Conservation (phyloP, 1,140 invertebrate species). For the Neodiprion virginianus region DNA sequence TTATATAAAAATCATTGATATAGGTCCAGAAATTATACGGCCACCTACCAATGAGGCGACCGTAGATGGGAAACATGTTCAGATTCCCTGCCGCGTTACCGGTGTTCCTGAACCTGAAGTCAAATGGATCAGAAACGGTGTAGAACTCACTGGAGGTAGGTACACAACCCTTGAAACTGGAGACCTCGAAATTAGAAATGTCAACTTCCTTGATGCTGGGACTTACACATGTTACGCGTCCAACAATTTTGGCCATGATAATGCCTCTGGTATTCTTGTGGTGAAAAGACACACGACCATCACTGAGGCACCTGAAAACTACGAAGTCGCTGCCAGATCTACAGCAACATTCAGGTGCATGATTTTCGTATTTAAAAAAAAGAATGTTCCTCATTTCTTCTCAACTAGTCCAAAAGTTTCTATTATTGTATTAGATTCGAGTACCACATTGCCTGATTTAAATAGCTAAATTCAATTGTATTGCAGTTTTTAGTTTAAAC, state of each 20-base stretch:
- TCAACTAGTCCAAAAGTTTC: no score
- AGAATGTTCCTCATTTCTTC: no score
- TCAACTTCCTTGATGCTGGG: slow-evolving; percentile 85
- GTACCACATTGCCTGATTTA: no score
- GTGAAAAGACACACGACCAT: slow-evolving; percentile 90
- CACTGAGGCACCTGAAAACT: slow-evolving; percentile 85
- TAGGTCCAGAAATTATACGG: slow-evolving; percentile 89
- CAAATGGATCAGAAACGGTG: slow-evolving; percentile 88
- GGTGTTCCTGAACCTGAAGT: slow-evolving; percentile 94
- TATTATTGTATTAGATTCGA: no score
- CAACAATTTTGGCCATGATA: slow-evolving; percentile 89
- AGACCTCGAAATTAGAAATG: slow-evolving; percentile 84
- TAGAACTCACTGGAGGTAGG: slow-evolving; percentile 84
- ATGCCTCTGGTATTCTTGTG: slow-evolving; percentile 76
- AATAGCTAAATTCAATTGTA: background rate
- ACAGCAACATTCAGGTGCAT: slow-evolving; percentile 80
- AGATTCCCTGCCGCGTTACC: slow-evolving; percentile 90
- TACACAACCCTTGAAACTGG: slow-evolving; percentile 78
- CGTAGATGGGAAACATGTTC: slow-evolving; percentile 84
- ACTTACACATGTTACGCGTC: slow-evolving; percentile 90
- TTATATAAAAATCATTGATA: slow-evolving; percentile 94
- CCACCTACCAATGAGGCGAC: slow-evolving; percentile 80
- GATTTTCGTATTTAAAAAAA: slow-evolving; percentile 10
- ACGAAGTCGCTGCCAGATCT: slow-evolving; percentile 88
- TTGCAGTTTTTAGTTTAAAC: background rate